Conservation (phyloP, 1,140 invertebrate species). For the Cydia amplana region DNA sequence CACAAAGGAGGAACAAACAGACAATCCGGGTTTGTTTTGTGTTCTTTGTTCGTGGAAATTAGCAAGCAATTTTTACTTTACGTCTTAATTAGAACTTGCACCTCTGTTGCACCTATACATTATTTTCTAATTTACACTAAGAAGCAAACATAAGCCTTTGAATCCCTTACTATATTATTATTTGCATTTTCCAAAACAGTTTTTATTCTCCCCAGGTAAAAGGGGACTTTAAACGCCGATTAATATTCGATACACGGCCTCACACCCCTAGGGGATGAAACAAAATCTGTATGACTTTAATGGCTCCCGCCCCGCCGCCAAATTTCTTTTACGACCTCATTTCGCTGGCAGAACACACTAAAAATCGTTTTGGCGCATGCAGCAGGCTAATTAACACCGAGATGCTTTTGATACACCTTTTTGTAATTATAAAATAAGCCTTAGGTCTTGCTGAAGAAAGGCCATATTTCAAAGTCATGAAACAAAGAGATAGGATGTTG, state of each 20-base stretch:
- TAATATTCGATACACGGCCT: constrained; percentile 31
- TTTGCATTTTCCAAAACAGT: background rate
- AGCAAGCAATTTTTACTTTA: no score
- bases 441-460: background rate
- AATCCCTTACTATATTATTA: background rate
- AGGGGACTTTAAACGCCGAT: constrained; percentile 21
- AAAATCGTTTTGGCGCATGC: constrained; percentile 22
- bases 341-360: constrained; percentile 6
- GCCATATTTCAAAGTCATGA: background rate
- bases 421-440: background rate
- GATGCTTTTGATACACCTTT: constrained; percentile 2
- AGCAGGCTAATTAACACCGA: constrained; percentile 25
- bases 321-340: constrained; percentile 32
- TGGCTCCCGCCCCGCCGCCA: constrained; percentile 17
- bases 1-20: background rate
- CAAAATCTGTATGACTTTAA: constrained; percentile 31
- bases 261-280: constrained; percentile 26
- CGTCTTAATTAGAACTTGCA: background rate
- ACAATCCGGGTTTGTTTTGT: background rate
- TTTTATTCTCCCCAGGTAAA: constrained; percentile 20
- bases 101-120: no score
- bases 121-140: background rate
- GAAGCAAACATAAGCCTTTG: background rate
- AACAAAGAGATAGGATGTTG: background rate
- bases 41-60: background rate